Evolutionary conservation across 1,140 invertebrate species (phyloP).

Genomic region (Zaprionus nigranus): DNA sequence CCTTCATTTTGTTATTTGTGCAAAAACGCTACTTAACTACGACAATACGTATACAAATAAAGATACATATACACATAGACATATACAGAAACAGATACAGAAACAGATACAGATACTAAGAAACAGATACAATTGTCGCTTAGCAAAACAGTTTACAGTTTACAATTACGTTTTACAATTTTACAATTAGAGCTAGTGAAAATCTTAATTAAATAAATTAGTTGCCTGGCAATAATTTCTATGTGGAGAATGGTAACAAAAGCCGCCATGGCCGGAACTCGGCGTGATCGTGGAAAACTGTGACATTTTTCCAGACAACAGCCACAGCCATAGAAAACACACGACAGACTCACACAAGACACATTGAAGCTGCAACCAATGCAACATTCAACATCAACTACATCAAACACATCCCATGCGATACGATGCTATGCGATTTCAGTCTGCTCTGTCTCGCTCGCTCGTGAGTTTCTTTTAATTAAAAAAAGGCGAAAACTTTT

Average conservation of each 20-base stretch:
- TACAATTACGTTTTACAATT: constrained; percentile 34
- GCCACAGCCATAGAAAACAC: constrained; percentile 13
- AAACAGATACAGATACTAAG: neutral
- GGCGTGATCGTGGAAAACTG: constrained; percentile 71
- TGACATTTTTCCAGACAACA: constrained; percentile 70
- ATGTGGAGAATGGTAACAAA: constrained; percentile 79
- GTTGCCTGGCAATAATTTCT: constrained; percentile 69
- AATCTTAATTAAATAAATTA: constrained; percentile 83
- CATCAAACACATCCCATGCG: constrained; percentile 60
- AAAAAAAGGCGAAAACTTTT: constrained; percentile 82
- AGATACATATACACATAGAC: constrained; percentile 19
- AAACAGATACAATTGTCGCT: constrained; percentile 21
- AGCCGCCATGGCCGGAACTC: constrained; percentile 61
- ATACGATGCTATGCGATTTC: constrained; percentile 49
- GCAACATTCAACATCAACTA: constrained; percentile 9
- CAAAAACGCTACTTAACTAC: constrained; percentile 65
- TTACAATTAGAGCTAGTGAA: constrained; percentile 65
- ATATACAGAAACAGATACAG: neutral
- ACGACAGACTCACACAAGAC: constrained; percentile 25
- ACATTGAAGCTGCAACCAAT: constrained; percentile 11
- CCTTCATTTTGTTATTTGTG: constrained; percentile 74
- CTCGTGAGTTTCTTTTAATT: constrained; percentile 81
- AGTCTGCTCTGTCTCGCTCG: constrained; percentile 21
- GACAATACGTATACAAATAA: constrained; percentile 26
- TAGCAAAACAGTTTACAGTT: constrained; percentile 18